Percentiles rank a stretch among this genome's conserved stretches.
Conservation (phyloP, 37 sponge, comb jelly and placozoan genomes). For the Chondrilla cf. caribensis region DNA sequence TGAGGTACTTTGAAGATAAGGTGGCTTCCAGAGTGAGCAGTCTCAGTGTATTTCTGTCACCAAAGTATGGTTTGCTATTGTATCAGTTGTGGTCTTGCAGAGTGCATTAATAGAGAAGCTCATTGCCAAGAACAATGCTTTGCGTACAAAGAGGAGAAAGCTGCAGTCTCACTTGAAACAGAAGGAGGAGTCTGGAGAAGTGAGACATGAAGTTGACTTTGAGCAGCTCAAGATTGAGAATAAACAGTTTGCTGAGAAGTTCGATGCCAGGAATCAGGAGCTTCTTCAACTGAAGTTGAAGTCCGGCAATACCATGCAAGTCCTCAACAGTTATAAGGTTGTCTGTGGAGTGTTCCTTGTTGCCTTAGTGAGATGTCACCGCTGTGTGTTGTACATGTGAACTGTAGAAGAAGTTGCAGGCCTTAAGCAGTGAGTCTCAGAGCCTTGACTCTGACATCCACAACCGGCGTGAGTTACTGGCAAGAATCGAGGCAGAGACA, state of each 20-base stretch:
- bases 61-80: too few relatives aligned
- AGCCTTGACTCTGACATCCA: constrained; percentile 67
- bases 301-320: constrained; percentile 89
- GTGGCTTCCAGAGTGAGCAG: constrained; percentile 57
- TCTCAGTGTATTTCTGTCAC: not conserved
- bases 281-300: constrained; percentile 88
- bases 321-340: constrained; percentile 86
- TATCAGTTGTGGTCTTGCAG: constrained; percentile 33
- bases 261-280: constrained; percentile 93
- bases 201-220: constrained; percentile 90
- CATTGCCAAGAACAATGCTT: constrained; percentile 82
- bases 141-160: constrained; percentile 74
- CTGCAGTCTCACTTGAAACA: constrained; percentile 78
- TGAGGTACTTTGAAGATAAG: constrained; percentile 88
- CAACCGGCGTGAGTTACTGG: constrained; percentile 68
- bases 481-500: constrained; percentile 64
- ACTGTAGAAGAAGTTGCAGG: constrained; percentile 79
- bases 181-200: constrained; percentile 94
- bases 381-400: not conserved
- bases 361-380: constrained; percentile 1
- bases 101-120: constrained; percentile 86
- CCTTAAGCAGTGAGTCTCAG: constrained; percentile 68
- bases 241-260: constrained; percentile 80
- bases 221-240: constrained; percentile 97
- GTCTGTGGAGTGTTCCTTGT: not conserved